Conservation (phyloP, 2,113 vertebrate species). For the Spilogale gracilis region DNA sequence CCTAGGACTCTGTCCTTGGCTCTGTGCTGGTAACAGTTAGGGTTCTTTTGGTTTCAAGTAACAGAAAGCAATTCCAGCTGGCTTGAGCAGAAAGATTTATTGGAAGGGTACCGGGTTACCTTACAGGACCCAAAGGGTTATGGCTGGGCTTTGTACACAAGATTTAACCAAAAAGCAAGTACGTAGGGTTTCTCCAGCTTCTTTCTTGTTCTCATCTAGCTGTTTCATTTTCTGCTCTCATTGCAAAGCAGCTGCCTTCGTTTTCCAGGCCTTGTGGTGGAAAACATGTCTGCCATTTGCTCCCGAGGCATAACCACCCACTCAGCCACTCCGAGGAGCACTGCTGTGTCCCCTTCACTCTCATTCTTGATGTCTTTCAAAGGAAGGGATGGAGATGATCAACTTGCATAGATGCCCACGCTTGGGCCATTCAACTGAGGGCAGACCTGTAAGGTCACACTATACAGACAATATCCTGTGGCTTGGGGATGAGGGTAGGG, state of each 20-base stretch:
- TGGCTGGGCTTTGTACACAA: not conserved
- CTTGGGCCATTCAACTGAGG: not conserved
- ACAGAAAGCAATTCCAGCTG: conserved; percentile 74
- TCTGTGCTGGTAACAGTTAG: not conserved
- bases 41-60: conserved; percentile 72
- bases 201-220: not conserved
- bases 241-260: not conserved
- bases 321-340: not conserved
- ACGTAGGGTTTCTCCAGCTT: not conserved
- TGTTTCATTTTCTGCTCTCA: not conserved
- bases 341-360: not conserved
- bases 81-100: conserved; percentile 65
- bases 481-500: not conserved
- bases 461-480: not conserved
- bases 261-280: not conserved
- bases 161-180: conserved; percentile 15
- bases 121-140: conserved; percentile 69
- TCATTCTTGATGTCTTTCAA: not conserved
- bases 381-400: not conserved
- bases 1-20: conserved; percentile 71
- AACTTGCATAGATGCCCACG: not conserved
- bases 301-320: not conserved
- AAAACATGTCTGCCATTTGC: not conserved
- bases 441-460: not conserved
- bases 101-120: conserved; percentile 68